Evolutionary conservation across 2,888 invertebrate species (phyloP), one percentile per base, ranked within the genome.

Genomic region (Hydriomena furcata): DNA sequence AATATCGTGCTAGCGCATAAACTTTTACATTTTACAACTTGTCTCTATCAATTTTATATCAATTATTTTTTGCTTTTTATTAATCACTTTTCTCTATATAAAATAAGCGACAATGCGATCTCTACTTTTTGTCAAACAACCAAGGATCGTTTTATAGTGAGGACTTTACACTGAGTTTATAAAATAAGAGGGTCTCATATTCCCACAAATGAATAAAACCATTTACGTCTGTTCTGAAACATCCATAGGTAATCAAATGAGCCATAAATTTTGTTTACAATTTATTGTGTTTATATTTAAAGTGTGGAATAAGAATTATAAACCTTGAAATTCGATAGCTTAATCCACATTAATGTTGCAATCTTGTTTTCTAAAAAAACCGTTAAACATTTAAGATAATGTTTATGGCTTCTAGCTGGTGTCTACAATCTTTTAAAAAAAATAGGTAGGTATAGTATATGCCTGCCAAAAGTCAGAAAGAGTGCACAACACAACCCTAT

Each of bases 311-410:
- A 41, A 31, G 13, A 12, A 31, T 31, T 61, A 75, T 72, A 68
- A 77, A 75, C 79, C 66, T 76, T 58, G 76, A 68, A 76, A 79
- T 70, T 50, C 63, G 73, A 81, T 74, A 71, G 60, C 37, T 36
- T 45, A n/a, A 49, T 52, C 52, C 42, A 57, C 50, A 59, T 56
- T 51, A 51, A 59, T 46, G 51, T 45, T 48, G 52, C 48, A 41
- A 46, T 59, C 24, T 43, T 37, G 43, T 55, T 47, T 49, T 43
- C 43, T 47, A 47, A 49, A 38, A 45, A 21, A 35, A 17, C 17
- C 43, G 49, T 56, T 47, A 52, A 35, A 42, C 28, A 38, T 47
- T 50, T 50, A 50, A 34, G 40, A 49, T 47, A 36, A 49, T 50
- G 42, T 37, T 52, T 50, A 52, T 37, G 46, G 27, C 17, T 3